phyloP scores from a whole-genome alignment of 2,888 invertebrate genomes.

The Alsophila aescularia region DNA sequence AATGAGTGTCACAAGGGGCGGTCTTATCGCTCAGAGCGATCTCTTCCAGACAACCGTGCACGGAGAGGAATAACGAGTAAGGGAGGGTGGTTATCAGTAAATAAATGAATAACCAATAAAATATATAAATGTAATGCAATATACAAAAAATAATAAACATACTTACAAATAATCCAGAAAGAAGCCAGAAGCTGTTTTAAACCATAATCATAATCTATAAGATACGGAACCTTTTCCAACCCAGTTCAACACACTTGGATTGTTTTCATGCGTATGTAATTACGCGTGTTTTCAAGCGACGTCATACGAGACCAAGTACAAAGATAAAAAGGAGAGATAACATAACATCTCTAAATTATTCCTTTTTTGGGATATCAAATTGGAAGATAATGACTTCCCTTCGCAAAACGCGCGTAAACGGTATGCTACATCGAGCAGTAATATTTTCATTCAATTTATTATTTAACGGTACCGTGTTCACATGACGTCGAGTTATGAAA shows the following conservation, averaged over 20 bases:
- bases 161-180: no score
- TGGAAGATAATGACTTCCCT: conserved; percentile 51
- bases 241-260: neutral
- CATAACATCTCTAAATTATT: conserved; percentile 26
- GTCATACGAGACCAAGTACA: conserved; percentile 10
- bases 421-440: conserved; percentile 23
- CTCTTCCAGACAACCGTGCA: no score
- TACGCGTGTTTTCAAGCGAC: conserved; percentile 6
- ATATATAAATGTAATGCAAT: no score
- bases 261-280: neutral
- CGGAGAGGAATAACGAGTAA: no score
- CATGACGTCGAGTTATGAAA: conserved; percentile 39
- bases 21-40: no score
- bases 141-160: no score
- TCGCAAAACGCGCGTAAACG: conserved; percentile 35
- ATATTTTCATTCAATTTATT: conserved; percentile 43
- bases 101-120: no score
- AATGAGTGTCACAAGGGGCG: no score
- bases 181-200: no score
- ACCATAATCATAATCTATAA: no score
- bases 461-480: conserved; percentile 34
- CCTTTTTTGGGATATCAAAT: conserved; percentile 42
- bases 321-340: conserved; percentile 17
- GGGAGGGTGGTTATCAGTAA: no score
- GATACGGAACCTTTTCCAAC: neutral